Evolutionary conservation across 2,113 vertebrate genomes (phyloP).

Genomic region (Poicephalus meyeri): DNA sequence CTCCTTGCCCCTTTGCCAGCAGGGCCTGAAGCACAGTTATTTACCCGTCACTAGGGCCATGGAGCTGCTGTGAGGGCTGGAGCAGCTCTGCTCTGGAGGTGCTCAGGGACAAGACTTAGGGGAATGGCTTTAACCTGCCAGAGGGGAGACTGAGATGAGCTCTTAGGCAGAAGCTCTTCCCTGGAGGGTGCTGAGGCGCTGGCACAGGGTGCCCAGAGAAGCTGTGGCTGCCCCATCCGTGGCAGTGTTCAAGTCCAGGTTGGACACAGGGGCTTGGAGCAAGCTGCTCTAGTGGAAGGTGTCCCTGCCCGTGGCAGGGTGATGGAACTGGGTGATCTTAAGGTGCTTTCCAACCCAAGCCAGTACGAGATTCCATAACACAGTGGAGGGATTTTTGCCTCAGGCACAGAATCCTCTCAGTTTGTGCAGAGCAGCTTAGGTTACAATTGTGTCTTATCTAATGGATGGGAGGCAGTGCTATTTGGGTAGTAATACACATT

Average conservation of each 20-base stretch:
- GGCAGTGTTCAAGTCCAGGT: neutral
- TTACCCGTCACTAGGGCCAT: neutral
- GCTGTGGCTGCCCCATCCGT: no score
- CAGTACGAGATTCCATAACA: neutral
- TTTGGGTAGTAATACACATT: neutral
- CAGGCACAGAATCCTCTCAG: neutral
- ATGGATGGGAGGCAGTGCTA: neutral
- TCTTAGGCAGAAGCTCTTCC: neutral
- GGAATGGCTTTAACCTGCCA: neutral
- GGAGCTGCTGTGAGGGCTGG: neutral
- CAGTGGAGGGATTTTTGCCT: neutral
- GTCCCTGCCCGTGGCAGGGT: accelerated
- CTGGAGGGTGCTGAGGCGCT: neutral
- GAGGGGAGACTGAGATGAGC: neutral
- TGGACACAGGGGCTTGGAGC: neutral
- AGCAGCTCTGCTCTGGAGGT: neutral
- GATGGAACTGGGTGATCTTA: neutral
- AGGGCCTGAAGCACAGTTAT: neutral
- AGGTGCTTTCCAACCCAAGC: neutral
- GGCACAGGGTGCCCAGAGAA: no score
- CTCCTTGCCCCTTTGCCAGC: neutral
- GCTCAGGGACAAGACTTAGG: neutral
- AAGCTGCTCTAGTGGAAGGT: accelerated
- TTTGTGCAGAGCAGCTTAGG: neutral
- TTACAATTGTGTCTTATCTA: neutral